Conservation (phyloP, 2,888 invertebrate species). For the Trachelus tabidus region DNA sequence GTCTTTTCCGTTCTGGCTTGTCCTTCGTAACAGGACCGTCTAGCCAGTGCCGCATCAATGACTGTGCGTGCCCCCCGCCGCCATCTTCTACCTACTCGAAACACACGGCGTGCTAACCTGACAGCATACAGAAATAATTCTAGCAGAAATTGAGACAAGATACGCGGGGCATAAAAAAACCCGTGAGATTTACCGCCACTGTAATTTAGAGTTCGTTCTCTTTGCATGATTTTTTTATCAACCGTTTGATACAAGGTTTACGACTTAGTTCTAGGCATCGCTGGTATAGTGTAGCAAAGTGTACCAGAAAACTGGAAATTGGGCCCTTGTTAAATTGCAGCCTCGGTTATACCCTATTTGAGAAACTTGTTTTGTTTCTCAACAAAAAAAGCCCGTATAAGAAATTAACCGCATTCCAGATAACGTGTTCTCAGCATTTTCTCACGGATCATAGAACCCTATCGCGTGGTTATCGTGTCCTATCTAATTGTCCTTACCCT, state of each 20-base stretch:
- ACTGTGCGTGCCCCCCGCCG: neutral
- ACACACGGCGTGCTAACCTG: neutral
- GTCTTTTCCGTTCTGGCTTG: constrained; percentile 32
- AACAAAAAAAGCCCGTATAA: neutral
- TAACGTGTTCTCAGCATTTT: neutral
- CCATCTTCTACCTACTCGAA: neutral
- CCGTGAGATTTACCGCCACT: neutral
- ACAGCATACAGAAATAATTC: neutral
- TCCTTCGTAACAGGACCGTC: constrained; percentile 16
- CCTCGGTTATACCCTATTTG: neutral
- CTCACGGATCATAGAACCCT: neutral
- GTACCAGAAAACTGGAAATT: neutral
- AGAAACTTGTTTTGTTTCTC: neutral
- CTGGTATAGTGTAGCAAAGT: neutral
- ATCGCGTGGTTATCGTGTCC: neutral
- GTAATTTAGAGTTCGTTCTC: neutral
- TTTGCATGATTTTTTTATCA: neutral
- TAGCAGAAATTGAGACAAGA: neutral
- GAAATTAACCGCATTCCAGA: neutral
- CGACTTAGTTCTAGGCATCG: neutral
- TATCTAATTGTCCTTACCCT: neutral
- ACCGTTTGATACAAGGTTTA: neutral
- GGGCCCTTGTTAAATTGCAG: neutral
- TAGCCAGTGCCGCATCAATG: constrained; percentile 30
- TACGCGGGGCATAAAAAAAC: neutral